These are phyloP conservation scores for Eilema griseolum DNA, from an alignment of 2,888 invertebrate genomes.

Conservation along the genomic window DNA sequence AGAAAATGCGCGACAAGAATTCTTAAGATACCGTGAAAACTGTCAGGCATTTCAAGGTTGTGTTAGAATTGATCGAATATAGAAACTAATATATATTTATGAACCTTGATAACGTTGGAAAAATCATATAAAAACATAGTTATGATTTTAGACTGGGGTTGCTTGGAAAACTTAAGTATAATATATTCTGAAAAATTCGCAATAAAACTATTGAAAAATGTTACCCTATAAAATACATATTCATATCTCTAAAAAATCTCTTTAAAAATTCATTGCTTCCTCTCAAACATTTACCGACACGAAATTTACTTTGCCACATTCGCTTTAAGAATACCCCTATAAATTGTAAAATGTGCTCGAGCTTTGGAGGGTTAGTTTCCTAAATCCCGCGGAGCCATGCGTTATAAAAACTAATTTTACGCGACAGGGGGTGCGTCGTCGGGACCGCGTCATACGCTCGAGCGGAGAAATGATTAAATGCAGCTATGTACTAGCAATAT, in stretches of 20 bases:
- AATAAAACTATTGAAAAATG: background rate
- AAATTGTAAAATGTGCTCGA: conserved; percentile 43
- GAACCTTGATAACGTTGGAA: no score
- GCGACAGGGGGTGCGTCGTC: conserved; percentile 25
- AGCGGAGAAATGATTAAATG: background rate
- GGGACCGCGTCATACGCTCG: conserved; percentile 36
- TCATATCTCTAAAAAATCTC: background rate
- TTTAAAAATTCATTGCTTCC: conserved; percentile 8
- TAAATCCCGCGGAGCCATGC: conserved; percentile 37
- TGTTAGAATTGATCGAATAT: no score
- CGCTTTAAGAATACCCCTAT: conserved; percentile 39
- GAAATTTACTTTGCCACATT: conserved; percentile 38
- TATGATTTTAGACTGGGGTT: background rate
- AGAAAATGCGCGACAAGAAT: no score
- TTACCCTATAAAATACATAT: background rate
- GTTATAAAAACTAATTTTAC: conserved; percentile 54
- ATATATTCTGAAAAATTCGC: background rate
- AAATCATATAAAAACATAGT: no score
- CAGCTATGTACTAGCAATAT: background rate
- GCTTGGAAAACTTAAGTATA: background rate
- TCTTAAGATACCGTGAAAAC: no score
- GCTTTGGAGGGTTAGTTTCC: conserved; percentile 37
- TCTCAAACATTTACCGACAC: conserved; percentile 13
- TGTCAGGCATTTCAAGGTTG: no score
- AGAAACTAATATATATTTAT: no score